A percentile compares a stretch with the other conserved stretches of the same genome.
These are phyloP conservation scores for Apolygus lucorum DNA, from an alignment of 1,140 invertebrate genomes.

Conservation along the genomic window DNA sequence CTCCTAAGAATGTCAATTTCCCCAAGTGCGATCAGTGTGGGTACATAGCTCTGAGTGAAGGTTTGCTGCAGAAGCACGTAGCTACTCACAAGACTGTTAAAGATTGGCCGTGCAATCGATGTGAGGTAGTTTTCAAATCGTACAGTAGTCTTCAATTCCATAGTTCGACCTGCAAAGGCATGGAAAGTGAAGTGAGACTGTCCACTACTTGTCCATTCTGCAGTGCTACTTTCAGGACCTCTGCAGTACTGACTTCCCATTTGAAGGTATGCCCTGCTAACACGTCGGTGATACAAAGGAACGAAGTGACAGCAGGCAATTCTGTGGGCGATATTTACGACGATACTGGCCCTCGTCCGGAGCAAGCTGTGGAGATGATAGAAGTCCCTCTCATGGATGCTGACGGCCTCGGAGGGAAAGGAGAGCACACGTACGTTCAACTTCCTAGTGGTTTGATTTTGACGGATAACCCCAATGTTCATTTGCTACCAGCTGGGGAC, in stretches of 20 bases:
- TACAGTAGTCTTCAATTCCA: slow-evolving; percentile 18
- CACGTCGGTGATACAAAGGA: too few species aligned
- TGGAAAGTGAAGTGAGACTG: slow-evolving; percentile 38
- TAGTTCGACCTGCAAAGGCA: slow-evolving; percentile 21
- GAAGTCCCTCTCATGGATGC: slow-evolving; percentile 28
- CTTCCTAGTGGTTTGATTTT: slow-evolving; percentile 30
- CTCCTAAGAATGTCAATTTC: slow-evolving; percentile 59
- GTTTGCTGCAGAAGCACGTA: slow-evolving; percentile 52
- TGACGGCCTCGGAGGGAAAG: background rate
- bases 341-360: background rate
- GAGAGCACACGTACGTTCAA: slow-evolving; percentile 27
- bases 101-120: slow-evolving; percentile 41
- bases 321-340: background rate
- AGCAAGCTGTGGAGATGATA: slow-evolving; percentile 27
- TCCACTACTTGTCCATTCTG: slow-evolving; percentile 57
- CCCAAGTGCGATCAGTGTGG: slow-evolving; percentile 66
- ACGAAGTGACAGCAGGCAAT: background rate
- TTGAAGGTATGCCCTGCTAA: slow-evolving; percentile 36
- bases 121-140: slow-evolving; percentile 44
- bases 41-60: slow-evolving; percentile 61
- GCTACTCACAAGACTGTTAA: slow-evolving; percentile 35
- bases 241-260: slow-evolving; percentile 55
- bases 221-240: slow-evolving; percentile 52
- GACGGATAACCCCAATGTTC: background rate
- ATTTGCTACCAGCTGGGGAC: slow-evolving; percentile 30